Base-by-base conservation (phyloP, 1,140 invertebrate genomes). In the Anastrepha obliqua region DNA sequence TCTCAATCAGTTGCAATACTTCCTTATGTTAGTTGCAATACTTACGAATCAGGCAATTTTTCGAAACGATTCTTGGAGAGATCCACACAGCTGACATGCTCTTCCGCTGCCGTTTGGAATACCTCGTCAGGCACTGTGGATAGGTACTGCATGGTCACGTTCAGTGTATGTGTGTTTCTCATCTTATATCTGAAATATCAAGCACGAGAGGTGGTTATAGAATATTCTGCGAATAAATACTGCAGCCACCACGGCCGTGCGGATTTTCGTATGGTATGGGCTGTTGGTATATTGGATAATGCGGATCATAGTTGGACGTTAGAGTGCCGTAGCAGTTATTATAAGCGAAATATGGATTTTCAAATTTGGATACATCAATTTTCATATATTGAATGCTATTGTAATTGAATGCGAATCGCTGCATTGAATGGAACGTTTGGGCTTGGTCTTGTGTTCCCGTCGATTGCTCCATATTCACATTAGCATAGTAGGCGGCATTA, bases 11-110 rank as follows among this genome's bases (percentile, higher is more conserved):
- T 29, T 29, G 29, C 29, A 29, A 29, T 29, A 29, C 29, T 29
- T 29, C 29, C 29, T 29, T 29, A 29, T 29, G 29, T 29, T 29
- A 29, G 20, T 55, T 55, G 39, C 42, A 42, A 47, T 55, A 47
- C 67, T 93, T 94, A 97, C 96, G 95, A 95, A n/a, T 93, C 89
- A 8, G 97, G 97, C 87, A 98, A 89, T 8, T 94, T 90, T 7
- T 93, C 93, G 0, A 98, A 93, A 90, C 95, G 95, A 93, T 98
- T 98, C 94, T 96, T 97, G 86, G 96, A 97, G 62, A 98, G 93
- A 93, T 98, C 97, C 42, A 98, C 94, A 62, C 95, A 95, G 70
- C 95, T 95, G 2, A 98, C 96, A 89, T 96, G 95, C 17, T 96
- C 96, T 87, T 95, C 94, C 11, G 93, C 93, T 15, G 97, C 97